Percentiles rank a stretch among this genome's conserved stretches.
Conservation (phyloP, 2,888 invertebrate species). For the Lasius fuliginosus region DNA sequence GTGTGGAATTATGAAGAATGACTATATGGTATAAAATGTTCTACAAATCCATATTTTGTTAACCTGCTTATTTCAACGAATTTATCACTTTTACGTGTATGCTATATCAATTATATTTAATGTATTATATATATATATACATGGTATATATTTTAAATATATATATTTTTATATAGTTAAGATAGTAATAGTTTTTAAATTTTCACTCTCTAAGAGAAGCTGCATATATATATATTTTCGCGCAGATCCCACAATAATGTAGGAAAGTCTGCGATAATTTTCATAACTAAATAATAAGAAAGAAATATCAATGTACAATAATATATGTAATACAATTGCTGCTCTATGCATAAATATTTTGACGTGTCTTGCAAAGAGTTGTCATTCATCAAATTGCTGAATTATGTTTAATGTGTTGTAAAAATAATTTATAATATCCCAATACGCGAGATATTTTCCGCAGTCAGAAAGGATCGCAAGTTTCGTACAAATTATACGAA, state of each 20-base stretch:
- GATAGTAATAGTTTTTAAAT: too few relatives aligned
- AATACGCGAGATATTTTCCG: slow-evolving; percentile 1
- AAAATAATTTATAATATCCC: slow-evolving; percentile 17
- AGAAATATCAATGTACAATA: background rate
- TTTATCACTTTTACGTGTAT: background rate
- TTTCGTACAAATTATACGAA: slow-evolving; percentile 62
- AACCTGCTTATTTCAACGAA: background rate
- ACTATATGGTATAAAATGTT: background rate
- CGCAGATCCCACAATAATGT: too few relatives aligned
- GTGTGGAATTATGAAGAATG: slow-evolving; percentile 24
- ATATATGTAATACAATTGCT: background rate
- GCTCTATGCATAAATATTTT: background rate
- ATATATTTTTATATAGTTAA: too few relatives aligned
- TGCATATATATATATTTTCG: too few relatives aligned
- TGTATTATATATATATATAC: background rate
- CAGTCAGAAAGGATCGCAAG: slow-evolving; percentile 43
- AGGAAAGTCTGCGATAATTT: background rate
- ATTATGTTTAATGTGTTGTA: background rate
- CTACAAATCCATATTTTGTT: background rate
- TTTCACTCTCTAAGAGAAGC: too few relatives aligned
- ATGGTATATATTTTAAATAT: too few relatives aligned
- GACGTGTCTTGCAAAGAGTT: background rate
- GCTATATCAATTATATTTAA: background rate
- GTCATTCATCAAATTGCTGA: background rate
- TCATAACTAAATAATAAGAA: background rate